These are phyloP conservation scores for Chironomus striatipennis DNA, from an alignment of 1,140 invertebrate species.

Conservation along the genomic window DNA sequence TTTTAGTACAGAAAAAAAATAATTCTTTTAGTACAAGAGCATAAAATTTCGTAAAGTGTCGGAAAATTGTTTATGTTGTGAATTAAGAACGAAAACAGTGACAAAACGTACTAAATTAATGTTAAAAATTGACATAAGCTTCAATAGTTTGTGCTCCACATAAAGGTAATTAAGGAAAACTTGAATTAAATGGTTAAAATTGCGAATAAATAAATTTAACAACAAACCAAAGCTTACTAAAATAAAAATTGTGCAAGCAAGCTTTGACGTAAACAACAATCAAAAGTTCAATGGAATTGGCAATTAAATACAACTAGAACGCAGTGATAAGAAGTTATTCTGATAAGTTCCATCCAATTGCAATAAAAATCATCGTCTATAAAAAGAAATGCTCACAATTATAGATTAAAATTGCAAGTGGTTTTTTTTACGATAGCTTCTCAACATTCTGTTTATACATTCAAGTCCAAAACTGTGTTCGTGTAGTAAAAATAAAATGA, in stretches of 20 bases:
- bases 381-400: background rate
- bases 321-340: too few relatives aligned
- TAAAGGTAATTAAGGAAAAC: background rate
- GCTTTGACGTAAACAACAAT: background rate
- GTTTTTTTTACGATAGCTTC: too few relatives aligned
- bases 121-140: background rate
- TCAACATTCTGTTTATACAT: too few relatives aligned
- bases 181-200: background rate
- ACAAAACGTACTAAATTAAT: background rate
- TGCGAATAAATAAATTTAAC: background rate
- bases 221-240: background rate
- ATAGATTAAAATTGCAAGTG: too few relatives aligned
- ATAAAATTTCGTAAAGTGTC: too few relatives aligned
- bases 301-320: background rate
- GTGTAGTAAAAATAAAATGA: too few relatives aligned
- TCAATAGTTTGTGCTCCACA: background rate
- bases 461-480: too few relatives aligned
- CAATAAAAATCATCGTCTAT: background rate
- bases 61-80: background rate
- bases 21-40: too few relatives aligned
- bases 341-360: background rate
- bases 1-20: too few relatives aligned
- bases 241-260: background rate
- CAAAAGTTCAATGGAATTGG: background rate
- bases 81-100: background rate